A percentile compares a stretch with the other conserved stretches of the same genome.
phyloP scores from a whole-genome alignment of 1,140 invertebrate genomes.

The Brachionus asplanchnoidis region DNA sequence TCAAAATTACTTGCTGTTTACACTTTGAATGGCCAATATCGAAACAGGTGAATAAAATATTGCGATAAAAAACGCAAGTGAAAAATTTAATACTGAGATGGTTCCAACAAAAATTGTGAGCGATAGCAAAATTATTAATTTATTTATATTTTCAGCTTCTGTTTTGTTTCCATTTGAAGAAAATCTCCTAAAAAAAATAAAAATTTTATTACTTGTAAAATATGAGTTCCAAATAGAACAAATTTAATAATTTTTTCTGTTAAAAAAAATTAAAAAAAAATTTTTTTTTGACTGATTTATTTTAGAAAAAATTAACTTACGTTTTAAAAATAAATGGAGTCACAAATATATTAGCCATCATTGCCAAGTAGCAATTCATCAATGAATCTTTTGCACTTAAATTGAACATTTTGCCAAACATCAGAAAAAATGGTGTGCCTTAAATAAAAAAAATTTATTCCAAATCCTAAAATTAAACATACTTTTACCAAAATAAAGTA shows the following conservation, averaged over 20 bases:
- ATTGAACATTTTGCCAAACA: neutral
- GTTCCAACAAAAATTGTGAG: constrained; percentile 21
- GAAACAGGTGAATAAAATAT: constrained; percentile 1
- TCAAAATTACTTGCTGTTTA: neutral
- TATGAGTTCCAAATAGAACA: too few relatives aligned
- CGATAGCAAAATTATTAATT: neutral
- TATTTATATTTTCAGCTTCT: neutral
- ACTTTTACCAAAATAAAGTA: constrained; percentile 6
- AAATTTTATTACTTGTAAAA: too few relatives aligned
- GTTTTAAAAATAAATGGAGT: neutral
- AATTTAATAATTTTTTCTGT: too few relatives aligned
- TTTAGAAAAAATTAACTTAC: neutral
- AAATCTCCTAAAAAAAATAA: neutral
- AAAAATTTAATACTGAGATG: constrained; percentile 25
- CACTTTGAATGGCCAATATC: neutral
- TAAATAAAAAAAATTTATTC: neutral
- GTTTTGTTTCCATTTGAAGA: neutral
- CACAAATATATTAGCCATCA: neutral
- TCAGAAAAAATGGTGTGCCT: neutral
- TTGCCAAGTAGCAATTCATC: constrained; percentile 24
- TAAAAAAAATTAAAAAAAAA: neutral
- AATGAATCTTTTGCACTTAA: neutral
- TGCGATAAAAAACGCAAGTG: constrained; percentile 3
- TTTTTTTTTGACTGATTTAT: neutral
- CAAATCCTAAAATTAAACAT: neutral